Evolutionary conservation across 2,113 vertebrate species (phyloP).

Genomic region (Oreotragus oreotragus): DNA sequence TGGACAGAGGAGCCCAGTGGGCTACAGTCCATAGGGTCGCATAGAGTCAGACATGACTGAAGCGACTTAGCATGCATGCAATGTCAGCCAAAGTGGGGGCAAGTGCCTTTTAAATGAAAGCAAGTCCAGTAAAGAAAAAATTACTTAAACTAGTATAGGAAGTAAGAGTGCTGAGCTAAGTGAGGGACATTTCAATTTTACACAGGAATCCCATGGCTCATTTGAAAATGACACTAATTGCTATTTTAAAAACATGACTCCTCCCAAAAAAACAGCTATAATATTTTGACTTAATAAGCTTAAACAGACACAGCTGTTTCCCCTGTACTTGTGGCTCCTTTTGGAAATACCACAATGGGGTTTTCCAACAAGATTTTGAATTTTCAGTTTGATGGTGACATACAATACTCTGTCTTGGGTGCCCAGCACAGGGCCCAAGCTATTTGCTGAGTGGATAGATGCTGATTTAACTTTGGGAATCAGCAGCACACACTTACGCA

Average conservation of each 20-base stretch:
- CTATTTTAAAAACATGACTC: constrained; percentile 26
- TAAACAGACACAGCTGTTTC: neutral
- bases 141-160: neutral
- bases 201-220: neutral
- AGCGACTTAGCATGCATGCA: neutral
- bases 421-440: neutral
- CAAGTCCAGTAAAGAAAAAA: neutral
- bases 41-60: neutral
- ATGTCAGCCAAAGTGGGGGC: neutral
- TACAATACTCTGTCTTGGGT: accelerated
- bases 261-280: neutral
- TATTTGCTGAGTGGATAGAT: neutral
- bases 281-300: neutral
- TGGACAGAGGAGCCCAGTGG: neutral
- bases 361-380: neutral
- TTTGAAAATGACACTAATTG: constrained; percentile 1
- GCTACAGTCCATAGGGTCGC: neutral
- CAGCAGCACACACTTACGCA: constrained; percentile 65
- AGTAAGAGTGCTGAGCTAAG: neutral
- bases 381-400: neutral
- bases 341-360: neutral
- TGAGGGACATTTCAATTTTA: neutral
- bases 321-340: neutral
- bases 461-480: constrained; percentile 53
- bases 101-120: neutral